Evolutionary conservation across 2,113 vertebrate genomes (phyloP), one percentile per base, ranked within the genome.

Genomic region (Lathamus discolor): DNA sequence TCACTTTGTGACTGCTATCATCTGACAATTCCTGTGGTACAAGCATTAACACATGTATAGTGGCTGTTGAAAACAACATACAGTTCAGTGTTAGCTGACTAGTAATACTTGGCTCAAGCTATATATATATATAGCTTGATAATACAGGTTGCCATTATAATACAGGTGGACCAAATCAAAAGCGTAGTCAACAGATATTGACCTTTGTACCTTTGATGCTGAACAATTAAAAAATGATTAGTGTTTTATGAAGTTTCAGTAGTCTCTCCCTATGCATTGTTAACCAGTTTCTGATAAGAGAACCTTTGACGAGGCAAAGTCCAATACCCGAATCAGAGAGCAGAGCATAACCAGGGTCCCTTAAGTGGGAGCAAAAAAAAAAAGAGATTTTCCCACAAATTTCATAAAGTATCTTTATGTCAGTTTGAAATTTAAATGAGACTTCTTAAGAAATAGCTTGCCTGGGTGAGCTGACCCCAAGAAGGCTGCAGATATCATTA

Each of bases 311-410:
- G 35, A 63, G n/a, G 17, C 55, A 61, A 66, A 73, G 33, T 55
- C 44, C 8, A 22, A 0, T 70, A 33, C 27, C n/a, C 1, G 1
- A 74, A 49, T 69, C 19, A 9, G 23, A 67, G 25, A 63, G 43
- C 37, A 78, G 1, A 54, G 25, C 7, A 1, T 24, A 62, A 41
- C n/a, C 43, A 39, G n/a, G 67, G 22, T 31, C 28, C 2, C 0
- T 92, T 64, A 76, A 87, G 10, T 28, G 70, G n/a, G 17, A 85
- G 37, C 57, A 73, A 77, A 29, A 18, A 77, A 29, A 18, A 44
- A 54, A 91, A 61, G 72, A 80, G 11, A 57, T 66, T 48, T 59
- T 63, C 48, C 3, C 29, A 17, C 0, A 0, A 54, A 22, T 75
- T 92, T 88, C 44, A 70, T 29, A 8, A 49, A 59, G 13, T 51